A percentile compares a stretch with the other conserved stretches of the same genome.
These are phyloP conservation scores for Thunnus maccoyii DNA, from an alignment of 2,113 vertebrate species.

Conservation along the genomic window DNA sequence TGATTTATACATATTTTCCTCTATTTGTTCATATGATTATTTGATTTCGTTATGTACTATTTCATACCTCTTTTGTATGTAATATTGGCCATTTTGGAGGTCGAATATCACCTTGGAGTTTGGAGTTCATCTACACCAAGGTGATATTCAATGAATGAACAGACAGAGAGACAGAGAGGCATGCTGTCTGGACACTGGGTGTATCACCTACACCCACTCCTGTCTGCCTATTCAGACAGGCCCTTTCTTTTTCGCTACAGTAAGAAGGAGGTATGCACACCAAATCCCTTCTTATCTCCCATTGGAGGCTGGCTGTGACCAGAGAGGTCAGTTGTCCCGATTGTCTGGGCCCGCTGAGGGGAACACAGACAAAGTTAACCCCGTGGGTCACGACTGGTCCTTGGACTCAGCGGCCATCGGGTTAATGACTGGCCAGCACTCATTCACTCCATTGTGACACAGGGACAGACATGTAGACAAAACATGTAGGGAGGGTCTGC, in stretches of 20 bases:
- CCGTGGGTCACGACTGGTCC: slow-evolving; percentile 67
- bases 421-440: slow-evolving; percentile 74
- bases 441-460: slow-evolving; percentile 65
- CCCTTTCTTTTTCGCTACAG: slow-evolving; percentile 74
- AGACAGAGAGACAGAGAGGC: slow-evolving; percentile 36
- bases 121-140: not conserved
- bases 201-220: slow-evolving; percentile 37
- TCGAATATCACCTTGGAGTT: too few relatives aligned
- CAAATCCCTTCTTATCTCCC: slow-evolving; percentile 82
- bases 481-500: slow-evolving; percentile 71
- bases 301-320: slow-evolving; percentile 55
- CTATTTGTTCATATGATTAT: not conserved
- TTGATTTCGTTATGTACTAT: not conserved
- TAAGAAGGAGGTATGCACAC: slow-evolving; percentile 75
- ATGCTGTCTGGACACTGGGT: slow-evolving; percentile 33
- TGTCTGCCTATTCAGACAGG: slow-evolving; percentile 43
- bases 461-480: slow-evolving; percentile 73
- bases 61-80: not conserved
- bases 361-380: slow-evolving; percentile 72
- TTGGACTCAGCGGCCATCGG: slow-evolving; percentile 59
- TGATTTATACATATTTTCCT: not conserved
- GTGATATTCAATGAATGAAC: not conserved
- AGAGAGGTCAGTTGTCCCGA: slow-evolving; percentile 72
- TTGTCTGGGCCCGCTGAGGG: slow-evolving; percentile 64
- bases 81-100: not conserved